A percentile compares a stretch with the other conserved stretches of the same genome.
phyloP scores from a whole-genome alignment of 2,888 invertebrate genomes.

The Drosophila anomalata region DNA sequence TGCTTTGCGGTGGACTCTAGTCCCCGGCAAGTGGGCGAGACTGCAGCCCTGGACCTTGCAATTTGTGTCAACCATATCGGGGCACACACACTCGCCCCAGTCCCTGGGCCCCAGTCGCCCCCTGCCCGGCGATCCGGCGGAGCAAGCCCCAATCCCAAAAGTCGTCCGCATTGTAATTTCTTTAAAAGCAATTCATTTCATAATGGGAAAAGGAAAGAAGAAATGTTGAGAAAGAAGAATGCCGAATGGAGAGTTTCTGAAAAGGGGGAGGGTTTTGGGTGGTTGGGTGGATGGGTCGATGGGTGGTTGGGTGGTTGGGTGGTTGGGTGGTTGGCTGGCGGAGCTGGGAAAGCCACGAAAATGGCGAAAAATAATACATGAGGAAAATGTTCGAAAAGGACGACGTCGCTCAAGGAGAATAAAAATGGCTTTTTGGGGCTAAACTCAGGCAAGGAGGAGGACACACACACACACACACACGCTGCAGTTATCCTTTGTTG shows the following conservation, averaged over 20 bases:
- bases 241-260: slow-evolving; percentile 11
- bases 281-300: background rate
- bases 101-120: slow-evolving; percentile 7
- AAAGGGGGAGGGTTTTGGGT: too few relatives aligned
- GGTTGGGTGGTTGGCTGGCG: slow-evolving; percentile 14
- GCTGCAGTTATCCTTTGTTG: slow-evolving; percentile 71
- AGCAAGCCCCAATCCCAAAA: slow-evolving; percentile 44
- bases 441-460: slow-evolving; percentile 51
- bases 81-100: slow-evolving; percentile 27
- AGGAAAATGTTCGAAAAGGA: slow-evolving; percentile 48
- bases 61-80: slow-evolving; percentile 46
- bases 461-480: slow-evolving; percentile 20
- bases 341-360: slow-evolving; percentile 52
- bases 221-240: slow-evolving; percentile 41
- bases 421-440: slow-evolving; percentile 61
- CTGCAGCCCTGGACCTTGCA: slow-evolving; percentile 47
- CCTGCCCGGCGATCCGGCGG: slow-evolving; percentile 9
- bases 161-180: slow-evolving; percentile 77
- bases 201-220: slow-evolving; percentile 60
- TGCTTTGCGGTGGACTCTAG: slow-evolving; percentile 27
- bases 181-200: slow-evolving; percentile 81
- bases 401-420: slow-evolving; percentile 47
- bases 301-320: background rate
- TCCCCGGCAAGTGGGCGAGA: slow-evolving; percentile 21
- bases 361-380: slow-evolving; percentile 69